phyloP scores from a whole-genome alignment of 2,797 vertebrate species.

The Oreochromis mossambicus region DNA sequence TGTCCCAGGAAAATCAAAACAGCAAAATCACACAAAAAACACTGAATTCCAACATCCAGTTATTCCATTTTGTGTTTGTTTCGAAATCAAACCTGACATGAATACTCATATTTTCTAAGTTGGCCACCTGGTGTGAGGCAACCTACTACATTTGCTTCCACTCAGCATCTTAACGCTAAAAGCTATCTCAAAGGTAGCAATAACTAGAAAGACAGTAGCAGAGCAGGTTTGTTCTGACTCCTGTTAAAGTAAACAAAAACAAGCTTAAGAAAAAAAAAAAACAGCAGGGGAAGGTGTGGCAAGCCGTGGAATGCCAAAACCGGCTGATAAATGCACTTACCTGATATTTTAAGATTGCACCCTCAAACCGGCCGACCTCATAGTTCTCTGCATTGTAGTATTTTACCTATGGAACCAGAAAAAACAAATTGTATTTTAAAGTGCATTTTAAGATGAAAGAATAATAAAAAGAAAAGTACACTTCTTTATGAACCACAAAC shows the following conservation, averaged over 20 bases:
- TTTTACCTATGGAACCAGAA: slow-evolving; percentile 83
- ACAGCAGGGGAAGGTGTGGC: neutral
- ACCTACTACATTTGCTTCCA: neutral
- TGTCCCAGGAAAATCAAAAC: no score
- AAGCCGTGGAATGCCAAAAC: neutral
- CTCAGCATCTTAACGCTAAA: neutral
- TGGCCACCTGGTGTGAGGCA: no score
- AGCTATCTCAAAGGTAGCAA: neutral
- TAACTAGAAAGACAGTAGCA: neutral
- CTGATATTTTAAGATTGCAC: slow-evolving; percentile 91
- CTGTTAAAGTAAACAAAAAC: neutral
- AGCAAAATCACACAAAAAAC: no score
- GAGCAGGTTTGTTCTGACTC: neutral
- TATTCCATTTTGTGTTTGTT: neutral
- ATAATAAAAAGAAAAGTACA: neutral
- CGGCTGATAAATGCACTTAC: slow-evolving; percentile 42
- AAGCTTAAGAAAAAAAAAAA: neutral
- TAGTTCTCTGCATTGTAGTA: slow-evolving; percentile 94
- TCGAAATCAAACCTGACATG: neutral
- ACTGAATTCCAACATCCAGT: no score
- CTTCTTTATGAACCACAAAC: neutral
- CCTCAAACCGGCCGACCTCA: slow-evolving; percentile 86
- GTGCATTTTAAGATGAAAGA: neutral
- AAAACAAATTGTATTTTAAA: neutral
- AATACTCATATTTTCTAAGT: no score